Evolutionary conservation across 1,140 invertebrate genomes (phyloP).

Genomic region (Caenorhabditis remanei): DNA sequence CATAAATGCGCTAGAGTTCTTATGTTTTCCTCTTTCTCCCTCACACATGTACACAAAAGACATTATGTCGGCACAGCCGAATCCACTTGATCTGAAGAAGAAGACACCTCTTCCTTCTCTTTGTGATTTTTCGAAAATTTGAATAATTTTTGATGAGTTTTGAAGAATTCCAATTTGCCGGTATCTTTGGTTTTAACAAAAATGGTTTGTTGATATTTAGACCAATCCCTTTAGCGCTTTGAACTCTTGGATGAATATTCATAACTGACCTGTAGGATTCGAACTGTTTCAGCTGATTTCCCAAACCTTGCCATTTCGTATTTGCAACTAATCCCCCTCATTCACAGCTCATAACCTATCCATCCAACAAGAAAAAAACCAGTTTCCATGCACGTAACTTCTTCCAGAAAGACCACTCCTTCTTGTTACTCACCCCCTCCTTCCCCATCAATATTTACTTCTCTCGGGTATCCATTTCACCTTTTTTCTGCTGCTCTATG

Average conservation of each 20-base stretch:
- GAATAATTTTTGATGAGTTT: no score
- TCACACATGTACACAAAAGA: constrained; percentile 52
- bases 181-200: no score
- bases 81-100: not conserved
- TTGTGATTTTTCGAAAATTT: not conserved
- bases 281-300: no score
- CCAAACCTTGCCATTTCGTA: no score
- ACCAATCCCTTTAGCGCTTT: no score
- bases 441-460: not conserved
- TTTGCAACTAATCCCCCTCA: not conserved
- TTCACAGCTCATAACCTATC: not conserved
- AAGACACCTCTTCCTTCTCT: not conserved
- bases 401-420: constrained; percentile 10
- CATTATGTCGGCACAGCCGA: constrained; percentile 43
- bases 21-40: not conserved
- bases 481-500: constrained; percentile 18
- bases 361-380: not conserved
- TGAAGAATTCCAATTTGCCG: no score
- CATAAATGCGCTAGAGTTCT: constrained; percentile 26
- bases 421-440: constrained; percentile 20
- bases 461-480: constrained; percentile 30
- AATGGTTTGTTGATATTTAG: no score
- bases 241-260: no score
- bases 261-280: no score
- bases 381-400: not conserved